These are phyloP conservation scores for Carlito syrichta DNA, from an alignment of 2,113 vertebrate species.

Conservation along the genomic window DNA sequence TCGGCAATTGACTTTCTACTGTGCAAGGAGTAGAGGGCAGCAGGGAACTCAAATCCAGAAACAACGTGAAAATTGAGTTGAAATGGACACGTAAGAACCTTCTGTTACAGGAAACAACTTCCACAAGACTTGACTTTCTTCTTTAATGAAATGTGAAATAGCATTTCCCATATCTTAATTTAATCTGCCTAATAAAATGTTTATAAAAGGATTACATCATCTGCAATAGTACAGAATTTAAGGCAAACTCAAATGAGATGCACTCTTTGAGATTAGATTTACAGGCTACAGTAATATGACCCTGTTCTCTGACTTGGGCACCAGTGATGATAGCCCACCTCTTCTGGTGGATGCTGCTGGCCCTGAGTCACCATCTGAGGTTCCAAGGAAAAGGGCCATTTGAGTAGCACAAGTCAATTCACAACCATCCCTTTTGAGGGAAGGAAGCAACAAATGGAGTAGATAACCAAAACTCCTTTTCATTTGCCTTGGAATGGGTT, in stretches of 20 bases:
- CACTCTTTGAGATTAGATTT: background rate
- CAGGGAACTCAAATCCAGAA: background rate
- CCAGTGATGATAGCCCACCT: background rate
- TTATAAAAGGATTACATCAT: background rate
- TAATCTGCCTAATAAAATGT: constrained; percentile 44
- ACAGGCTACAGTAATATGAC: background rate
- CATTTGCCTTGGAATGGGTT: background rate
- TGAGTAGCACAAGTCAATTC: background rate
- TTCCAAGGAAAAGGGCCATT: background rate
- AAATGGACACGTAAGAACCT: background rate
- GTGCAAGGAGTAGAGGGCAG: background rate
- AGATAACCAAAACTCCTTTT: background rate
- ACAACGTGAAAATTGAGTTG: background rate
- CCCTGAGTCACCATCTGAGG: background rate
- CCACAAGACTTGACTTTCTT: background rate
- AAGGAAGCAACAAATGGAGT: background rate
- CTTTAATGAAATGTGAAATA: constrained; percentile 19
- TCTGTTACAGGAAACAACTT: background rate
- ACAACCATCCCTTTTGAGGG: background rate
- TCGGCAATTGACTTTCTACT: background rate
- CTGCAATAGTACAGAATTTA: background rate
- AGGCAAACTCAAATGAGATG: background rate
- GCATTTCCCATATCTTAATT: constrained; percentile 34
- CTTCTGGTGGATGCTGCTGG: background rate
- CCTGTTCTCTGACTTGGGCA: background rate